A percentile compares a stretch with the other conserved stretches of the same genome.
These are phyloP conservation scores for Anagyrus pseudococci DNA, from an alignment of 2,888 invertebrate species.

Conservation along the genomic window DNA sequence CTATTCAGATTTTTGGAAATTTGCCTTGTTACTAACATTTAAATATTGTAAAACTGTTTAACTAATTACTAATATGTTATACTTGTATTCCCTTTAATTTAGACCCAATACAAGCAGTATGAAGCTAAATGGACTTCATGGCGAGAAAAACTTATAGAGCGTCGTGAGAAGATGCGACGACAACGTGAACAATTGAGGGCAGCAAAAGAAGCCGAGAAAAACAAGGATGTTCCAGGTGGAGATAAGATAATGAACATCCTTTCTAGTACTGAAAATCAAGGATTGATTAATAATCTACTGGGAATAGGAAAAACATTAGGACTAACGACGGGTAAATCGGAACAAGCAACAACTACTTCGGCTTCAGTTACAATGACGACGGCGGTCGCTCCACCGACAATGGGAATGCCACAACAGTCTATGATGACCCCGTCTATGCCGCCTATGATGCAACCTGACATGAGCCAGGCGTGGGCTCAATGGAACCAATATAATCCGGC, in stretches of 20 bases:
- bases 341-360: conserved; percentile 27
- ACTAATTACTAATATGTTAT: background rate
- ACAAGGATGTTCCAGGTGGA: conserved; percentile 54
- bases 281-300: conserved; percentile 56
- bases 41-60: no score
- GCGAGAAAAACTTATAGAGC: conserved; percentile 77
- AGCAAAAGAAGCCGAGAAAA: conserved; percentile 51
- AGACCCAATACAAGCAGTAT: conserved; percentile 79
- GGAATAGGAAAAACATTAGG: conserved; percentile 60
- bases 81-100: conserved; percentile 40
- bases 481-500: conserved; percentile 55
- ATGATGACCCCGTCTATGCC: conserved; percentile 42
- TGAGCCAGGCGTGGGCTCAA: conserved; percentile 53
- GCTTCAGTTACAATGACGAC: conserved; percentile 35
- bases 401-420: conserved; percentile 20
- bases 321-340: conserved; percentile 51
- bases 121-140: conserved; percentile 89
- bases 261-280: conserved; percentile 58
- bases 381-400: conserved; percentile 24
- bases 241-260: conserved; percentile 58
- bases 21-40: background rate
- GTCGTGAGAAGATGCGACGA: conserved; percentile 81
- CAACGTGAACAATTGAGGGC: conserved; percentile 65
- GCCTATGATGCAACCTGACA: conserved; percentile 46
- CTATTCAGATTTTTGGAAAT: background rate